A percentile compares a stretch with the other conserved stretches of the same genome.
Conservation (phyloP, 53 echinoderm and acorn worm species). For the Echinometra lucunter region DNA sequence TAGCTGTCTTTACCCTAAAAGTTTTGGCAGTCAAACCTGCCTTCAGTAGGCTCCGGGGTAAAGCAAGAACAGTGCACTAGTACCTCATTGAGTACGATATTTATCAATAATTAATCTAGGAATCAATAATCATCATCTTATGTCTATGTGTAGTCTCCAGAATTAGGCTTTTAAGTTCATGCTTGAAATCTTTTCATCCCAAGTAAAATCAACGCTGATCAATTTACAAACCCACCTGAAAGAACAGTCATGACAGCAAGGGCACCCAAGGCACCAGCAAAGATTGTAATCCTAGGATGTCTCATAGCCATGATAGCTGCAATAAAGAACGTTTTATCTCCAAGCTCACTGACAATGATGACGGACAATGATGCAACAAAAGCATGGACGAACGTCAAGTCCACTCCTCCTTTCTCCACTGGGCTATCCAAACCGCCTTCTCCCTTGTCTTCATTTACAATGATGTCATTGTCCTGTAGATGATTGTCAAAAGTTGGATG, state of each 20-base stretch:
- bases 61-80: neutral
- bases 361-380: conserved; percentile 95
- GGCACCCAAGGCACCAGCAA: conserved; percentile 86
- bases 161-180: no score
- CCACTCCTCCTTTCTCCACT: conserved; percentile 49
- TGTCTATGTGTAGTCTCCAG: neutral
- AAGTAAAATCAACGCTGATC: no score
- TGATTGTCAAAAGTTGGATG: neutral
- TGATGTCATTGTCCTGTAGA: conserved; percentile 67
- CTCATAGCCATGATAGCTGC: conserved; percentile 99
- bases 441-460: conserved; percentile 54
- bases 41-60: no score
- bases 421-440: conserved; percentile 30
- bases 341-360: conserved; percentile 98
- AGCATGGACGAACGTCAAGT: conserved; percentile 92
- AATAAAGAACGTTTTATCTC: conserved; percentile 97
- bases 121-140: neutral
- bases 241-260: conserved; percentile 95
- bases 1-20: no score
- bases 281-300: conserved; percentile 90
- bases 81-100: neutral
- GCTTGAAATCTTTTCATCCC: no score
- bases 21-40: no score
- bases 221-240: conserved; percentile 78
- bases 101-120: no score